Conservation (phyloP, 92 coral and sea anemone species). For the Phenganax marumi region DNA sequence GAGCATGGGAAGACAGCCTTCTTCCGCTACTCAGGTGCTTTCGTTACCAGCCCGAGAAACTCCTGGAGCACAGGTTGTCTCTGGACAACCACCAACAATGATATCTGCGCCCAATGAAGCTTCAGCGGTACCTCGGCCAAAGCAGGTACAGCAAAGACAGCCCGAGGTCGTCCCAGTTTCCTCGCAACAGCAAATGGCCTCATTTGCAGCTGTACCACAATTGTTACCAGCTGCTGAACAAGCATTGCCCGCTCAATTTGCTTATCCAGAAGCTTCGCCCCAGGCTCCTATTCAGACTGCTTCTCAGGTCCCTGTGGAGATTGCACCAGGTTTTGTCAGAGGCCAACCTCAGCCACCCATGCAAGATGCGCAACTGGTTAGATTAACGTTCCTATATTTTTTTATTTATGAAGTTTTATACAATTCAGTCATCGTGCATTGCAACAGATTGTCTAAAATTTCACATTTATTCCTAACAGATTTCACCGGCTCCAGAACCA, state of each 20-base stretch:
- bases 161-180: constrained; percentile 34
- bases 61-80: constrained; percentile 33
- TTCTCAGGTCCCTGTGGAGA: no score
- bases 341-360: no score
- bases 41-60: constrained; percentile 23
- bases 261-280: no score
- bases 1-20: neutral
- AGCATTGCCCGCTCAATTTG: no score
- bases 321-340: no score
- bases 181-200: neutral
- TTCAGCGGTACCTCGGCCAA: constrained; percentile 31
- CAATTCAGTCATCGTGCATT: no score
- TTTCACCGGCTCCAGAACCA: neutral
- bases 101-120: constrained; percentile 42
- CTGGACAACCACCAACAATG: constrained; percentile 22
- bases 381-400: neutral
- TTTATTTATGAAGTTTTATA: no score
- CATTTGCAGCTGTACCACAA: no score
- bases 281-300: no score
- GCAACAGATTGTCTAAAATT: no score
- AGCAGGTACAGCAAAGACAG: constrained; percentile 30
- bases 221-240: no score
- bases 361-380: no score
- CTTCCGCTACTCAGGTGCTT: constrained; percentile 21
- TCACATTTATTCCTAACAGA: neutral